phyloP scores from a whole-genome alignment of 2,888 invertebrate species.

The Heliconius erato region DNA sequence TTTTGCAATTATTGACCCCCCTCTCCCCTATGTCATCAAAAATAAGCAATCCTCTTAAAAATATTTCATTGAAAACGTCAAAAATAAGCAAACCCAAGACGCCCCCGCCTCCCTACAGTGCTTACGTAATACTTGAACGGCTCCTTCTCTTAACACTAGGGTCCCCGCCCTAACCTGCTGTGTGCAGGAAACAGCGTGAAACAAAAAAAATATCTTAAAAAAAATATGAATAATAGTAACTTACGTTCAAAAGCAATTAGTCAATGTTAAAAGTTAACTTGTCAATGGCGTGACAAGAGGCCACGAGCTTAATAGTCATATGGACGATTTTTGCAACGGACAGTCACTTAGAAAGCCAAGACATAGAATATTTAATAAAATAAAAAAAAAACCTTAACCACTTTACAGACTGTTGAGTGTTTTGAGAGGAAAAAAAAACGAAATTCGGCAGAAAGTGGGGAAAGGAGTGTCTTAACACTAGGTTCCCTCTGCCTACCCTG shows the following conservation, averaged over 20 bases:
- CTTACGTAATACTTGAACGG: no score
- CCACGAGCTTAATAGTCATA: neutral
- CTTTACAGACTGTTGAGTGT: neutral
- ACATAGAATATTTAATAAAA: neutral
- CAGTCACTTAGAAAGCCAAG: slow-evolving; percentile 5
- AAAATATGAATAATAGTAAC: neutral
- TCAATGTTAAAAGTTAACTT: neutral
- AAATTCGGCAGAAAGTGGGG: no score
- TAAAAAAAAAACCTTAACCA: neutral
- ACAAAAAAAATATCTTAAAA: neutral
- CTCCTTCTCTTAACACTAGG: no score
- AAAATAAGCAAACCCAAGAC: no score
- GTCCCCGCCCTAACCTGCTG: no score
- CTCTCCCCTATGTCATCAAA: no score
- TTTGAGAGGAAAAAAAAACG: neutral
- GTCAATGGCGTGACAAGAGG: neutral
- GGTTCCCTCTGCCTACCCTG: no score
- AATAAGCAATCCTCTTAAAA: neutral
- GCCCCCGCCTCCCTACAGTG: no score
- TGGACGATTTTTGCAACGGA: neutral
- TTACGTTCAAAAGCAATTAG: neutral
- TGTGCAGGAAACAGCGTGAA: neutral
- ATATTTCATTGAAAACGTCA: no score
- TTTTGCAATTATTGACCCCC: no score
- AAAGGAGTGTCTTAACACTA: no score